These are phyloP conservation scores for Setophaga kirtlandii DNA, from an alignment of 2,113 vertebrate species.

Conservation along the genomic window DNA sequence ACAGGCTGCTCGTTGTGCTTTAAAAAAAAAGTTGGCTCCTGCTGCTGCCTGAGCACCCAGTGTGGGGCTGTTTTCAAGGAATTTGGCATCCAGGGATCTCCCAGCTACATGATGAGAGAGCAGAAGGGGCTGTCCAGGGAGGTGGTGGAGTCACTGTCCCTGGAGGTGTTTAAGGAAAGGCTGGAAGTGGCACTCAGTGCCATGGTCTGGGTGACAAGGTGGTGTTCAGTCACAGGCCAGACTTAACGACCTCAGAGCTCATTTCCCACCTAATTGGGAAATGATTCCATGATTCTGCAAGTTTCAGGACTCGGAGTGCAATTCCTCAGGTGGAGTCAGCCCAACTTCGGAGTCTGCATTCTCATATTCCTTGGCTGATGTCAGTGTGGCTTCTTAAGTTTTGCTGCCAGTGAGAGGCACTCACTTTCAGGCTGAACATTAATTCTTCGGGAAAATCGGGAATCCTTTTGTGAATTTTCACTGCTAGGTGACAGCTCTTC, in stretches of 20 bases:
- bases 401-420: background rate
- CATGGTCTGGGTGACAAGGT: background rate
- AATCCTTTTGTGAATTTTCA: background rate
- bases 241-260: background rate
- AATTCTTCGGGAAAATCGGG: background rate
- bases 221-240: background rate
- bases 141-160: background rate
- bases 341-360: rapidly evolving
- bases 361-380: background rate
- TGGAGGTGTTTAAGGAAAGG: background rate
- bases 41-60: rapidly evolving
- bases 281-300: background rate
- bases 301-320: background rate
- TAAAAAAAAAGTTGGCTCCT: rapidly evolving
- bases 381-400: background rate
- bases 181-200: background rate
- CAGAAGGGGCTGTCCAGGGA: background rate
- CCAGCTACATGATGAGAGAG: background rate
- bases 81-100: background rate
- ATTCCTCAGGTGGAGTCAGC: background rate
- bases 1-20: rapidly evolving
- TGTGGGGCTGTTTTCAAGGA: background rate
- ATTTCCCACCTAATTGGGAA: background rate
- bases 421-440: background rate
- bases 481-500: background rate